phyloP scores from a whole-genome alignment of 2,888 invertebrate genomes.

The Hirtodrosophila confusa region DNA sequence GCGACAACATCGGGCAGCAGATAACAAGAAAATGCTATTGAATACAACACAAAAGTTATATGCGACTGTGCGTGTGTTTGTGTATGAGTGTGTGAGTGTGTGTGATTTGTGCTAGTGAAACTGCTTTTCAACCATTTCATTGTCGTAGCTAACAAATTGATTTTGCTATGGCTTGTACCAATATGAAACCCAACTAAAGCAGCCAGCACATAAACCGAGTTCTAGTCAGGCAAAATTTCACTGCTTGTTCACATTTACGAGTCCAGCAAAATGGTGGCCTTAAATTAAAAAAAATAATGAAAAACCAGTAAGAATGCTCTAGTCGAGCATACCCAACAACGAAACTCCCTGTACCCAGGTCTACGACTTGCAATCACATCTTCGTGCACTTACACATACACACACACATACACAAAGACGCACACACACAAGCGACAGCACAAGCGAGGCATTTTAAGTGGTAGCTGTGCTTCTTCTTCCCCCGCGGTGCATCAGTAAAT shows the following conservation, averaged over 20 bases:
- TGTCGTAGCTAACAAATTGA: conserved; percentile 63
- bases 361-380: too few species aligned
- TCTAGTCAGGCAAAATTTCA: conserved; percentile 12
- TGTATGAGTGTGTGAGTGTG: conserved; percentile 15
- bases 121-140: conserved; percentile 30
- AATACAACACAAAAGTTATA: conserved; percentile 47
- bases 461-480: too few species aligned
- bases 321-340: too few species aligned
- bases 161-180: conserved; percentile 57
- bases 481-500: too few species aligned
- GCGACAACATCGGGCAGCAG: conserved; percentile 23
- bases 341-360: too few species aligned
- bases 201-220: conserved; percentile 4
- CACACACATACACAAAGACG: too few species aligned
- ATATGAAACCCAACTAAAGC: conserved; percentile 31
- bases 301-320: too few species aligned
- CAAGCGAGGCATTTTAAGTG: too few species aligned
- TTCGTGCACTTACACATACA: too few species aligned
- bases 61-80: conserved; percentile 4
- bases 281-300: conserved; percentile 5
- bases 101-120: conserved; percentile 6
- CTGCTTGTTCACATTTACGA: conserved; percentile 29
- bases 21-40: conserved; percentile 65
- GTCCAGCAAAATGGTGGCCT: conserved; percentile 13
- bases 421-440: too few species aligned